A percentile compares a stretch with the other conserved stretches of the same genome.
These are phyloP conservation scores for Drosophila ercepeae DNA, from an alignment of 1,140 invertebrate species.

Conservation along the genomic window DNA sequence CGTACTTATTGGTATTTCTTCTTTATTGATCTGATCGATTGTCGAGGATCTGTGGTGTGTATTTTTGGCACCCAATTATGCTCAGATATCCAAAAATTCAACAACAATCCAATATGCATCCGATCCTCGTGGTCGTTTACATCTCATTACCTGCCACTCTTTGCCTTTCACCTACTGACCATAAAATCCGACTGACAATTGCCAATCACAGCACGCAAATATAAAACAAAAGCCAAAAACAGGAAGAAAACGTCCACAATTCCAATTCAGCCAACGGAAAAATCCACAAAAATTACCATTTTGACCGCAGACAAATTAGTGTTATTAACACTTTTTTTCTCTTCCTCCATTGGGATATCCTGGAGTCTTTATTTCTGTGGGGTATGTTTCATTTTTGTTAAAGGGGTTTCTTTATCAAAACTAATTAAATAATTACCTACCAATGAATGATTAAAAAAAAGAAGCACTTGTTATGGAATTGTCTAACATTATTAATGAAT, in stretches of 20 bases:
- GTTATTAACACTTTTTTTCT: slow-evolving; percentile 63
- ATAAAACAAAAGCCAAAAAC: slow-evolving; percentile 40
- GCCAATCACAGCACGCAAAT: slow-evolving; percentile 54
- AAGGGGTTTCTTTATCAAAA: background rate
- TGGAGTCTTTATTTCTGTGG: background rate
- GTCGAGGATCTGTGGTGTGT: slow-evolving; percentile 35
- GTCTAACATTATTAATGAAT: background rate
- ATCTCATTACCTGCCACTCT: slow-evolving; percentile 53
- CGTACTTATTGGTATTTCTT: background rate
- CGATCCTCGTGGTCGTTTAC: slow-evolving; percentile 48
- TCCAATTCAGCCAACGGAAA: slow-evolving; percentile 42
- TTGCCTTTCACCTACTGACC: slow-evolving; percentile 63
- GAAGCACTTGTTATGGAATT: background rate
- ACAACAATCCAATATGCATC: slow-evolving; percentile 31
- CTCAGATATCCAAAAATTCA: slow-evolving; percentile 4
- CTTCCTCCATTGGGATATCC: slow-evolving; percentile 25
- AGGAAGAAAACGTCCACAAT: slow-evolving; percentile 34
- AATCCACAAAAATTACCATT: slow-evolving; percentile 65
- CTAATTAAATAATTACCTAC: too few relatives aligned
- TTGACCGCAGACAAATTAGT: slow-evolving; percentile 64
- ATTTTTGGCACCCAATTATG: slow-evolving; percentile 57
- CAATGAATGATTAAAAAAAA: background rate
- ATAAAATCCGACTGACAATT: slow-evolving; percentile 50
- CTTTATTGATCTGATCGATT: slow-evolving; percentile 32
- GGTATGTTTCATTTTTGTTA: background rate